Conservation (phyloP, 2,113 vertebrate species). For the Oriolus oriolus region DNA sequence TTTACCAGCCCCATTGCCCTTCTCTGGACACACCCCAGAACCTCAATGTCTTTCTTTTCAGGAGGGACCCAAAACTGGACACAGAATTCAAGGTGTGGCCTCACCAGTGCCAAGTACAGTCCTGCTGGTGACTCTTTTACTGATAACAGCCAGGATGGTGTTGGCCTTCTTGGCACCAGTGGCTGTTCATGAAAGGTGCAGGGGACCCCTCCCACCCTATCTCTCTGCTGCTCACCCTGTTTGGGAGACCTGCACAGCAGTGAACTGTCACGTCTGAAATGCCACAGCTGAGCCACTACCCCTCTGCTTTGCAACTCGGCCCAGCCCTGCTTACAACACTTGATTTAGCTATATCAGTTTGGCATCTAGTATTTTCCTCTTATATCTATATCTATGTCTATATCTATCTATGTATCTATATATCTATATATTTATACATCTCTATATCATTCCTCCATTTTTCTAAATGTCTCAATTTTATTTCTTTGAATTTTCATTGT, state of each 20-base stretch:
- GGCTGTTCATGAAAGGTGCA: not conserved
- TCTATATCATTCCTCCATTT: not conserved
- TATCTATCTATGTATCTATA: not conserved
- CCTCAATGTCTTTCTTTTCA: not conserved
- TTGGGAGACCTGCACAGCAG: not conserved
- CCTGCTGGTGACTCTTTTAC: not conserved
- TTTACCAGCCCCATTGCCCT: not conserved
- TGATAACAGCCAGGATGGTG: not conserved
- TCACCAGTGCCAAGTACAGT: not conserved
- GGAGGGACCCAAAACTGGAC: not conserved
- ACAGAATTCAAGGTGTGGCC: not conserved
- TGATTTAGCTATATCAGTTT: not conserved
- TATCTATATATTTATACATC: not conserved
- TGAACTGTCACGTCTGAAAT: not conserved
- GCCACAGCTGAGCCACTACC: not conserved
- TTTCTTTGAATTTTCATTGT: not conserved
- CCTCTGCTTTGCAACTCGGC: not conserved
- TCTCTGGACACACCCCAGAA: not conserved
- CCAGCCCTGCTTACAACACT: not conserved
- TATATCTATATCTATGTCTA: not conserved
- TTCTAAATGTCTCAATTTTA: not conserved
- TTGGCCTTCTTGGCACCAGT: not conserved
- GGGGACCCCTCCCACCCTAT: no score
- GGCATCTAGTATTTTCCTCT: not conserved
- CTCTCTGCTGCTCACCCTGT: not conserved